phyloP scores from a whole-genome alignment of 2,113 vertebrate species.

The Vulpes lagopus region DNA sequence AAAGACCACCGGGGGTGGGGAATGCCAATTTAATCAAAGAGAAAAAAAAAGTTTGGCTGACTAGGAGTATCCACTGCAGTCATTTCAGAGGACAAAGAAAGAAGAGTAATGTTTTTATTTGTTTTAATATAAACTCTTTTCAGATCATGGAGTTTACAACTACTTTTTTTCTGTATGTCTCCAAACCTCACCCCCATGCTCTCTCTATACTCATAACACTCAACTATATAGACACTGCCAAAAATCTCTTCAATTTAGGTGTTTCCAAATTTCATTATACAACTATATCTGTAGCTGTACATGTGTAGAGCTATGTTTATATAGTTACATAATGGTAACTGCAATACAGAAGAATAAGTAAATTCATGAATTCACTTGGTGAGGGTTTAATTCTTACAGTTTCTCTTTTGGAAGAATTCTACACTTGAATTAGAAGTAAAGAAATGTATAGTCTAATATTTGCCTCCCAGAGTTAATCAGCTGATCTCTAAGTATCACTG shows the following conservation, averaged over 20 bases:
- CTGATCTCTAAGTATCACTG: neutral
- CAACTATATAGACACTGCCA: neutral
- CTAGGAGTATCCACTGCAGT: neutral
- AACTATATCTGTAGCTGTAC: neutral
- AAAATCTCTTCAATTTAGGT: slow-evolving; percentile 18
- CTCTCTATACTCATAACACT: neutral
- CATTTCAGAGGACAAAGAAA: neutral
- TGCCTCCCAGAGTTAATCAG: slow-evolving; percentile 52
- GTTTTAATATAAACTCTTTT: slow-evolving; percentile 18
- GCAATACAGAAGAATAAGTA: neutral
- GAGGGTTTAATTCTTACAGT: slow-evolving; percentile 55
- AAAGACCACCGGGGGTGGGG: neutral
- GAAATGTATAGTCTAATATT: slow-evolving; percentile 34
- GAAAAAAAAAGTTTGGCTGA: neutral
- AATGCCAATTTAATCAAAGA: slow-evolving; percentile 27
- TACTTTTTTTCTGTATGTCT: neutral
- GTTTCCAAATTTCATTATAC: slow-evolving; percentile 21
- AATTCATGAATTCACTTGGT: slow-evolving; percentile 28
- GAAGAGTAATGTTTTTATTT: neutral
- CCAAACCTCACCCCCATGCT: neutral
- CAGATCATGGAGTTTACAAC: slow-evolving; percentile 25
- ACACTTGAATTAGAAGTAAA: slow-evolving; percentile 46
- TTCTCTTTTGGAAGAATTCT: slow-evolving; percentile 54
- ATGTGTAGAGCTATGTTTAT: neutral
- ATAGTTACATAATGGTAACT: slow-evolving; percentile 2